These are phyloP conservation scores for Sinelater perroti DNA, from an alignment of 2,888 invertebrate genomes.

Conservation along the genomic window DNA sequence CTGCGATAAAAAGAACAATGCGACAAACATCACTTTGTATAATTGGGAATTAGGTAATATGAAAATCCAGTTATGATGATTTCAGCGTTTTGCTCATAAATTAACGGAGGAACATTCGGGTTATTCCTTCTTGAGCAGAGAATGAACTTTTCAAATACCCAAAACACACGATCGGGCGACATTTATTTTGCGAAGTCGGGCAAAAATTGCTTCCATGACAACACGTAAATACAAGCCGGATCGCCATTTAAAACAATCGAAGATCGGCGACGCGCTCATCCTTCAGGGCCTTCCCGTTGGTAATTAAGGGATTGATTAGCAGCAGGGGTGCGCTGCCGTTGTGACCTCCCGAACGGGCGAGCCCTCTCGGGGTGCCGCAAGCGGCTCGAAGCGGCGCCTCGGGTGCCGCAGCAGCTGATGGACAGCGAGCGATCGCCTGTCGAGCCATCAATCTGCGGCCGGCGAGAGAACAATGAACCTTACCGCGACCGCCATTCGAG, in stretches of 20 bases:
- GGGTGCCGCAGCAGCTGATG: conserved; percentile 40
- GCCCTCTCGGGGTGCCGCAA: too few species aligned
- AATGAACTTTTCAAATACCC: too few species aligned
- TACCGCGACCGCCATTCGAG: conserved; percentile 65
- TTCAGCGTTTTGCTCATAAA: too few species aligned
- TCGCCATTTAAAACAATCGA: conserved; percentile 36
- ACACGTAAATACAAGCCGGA: conserved; percentile 35
- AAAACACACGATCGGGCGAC: too few species aligned
- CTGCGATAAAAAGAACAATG: too few species aligned
- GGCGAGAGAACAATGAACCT: conserved; percentile 65
- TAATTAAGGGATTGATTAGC: conserved; percentile 58
- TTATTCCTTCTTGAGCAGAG: too few species aligned
- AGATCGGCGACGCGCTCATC: conserved; percentile 28
- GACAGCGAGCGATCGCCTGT: conserved; percentile 51
- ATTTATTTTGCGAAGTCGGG: too few species aligned
- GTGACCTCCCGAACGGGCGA: too few species aligned
- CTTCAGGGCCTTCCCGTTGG: conserved; percentile 40
- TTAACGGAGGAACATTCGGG: too few species aligned
- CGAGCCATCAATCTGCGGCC: conserved; percentile 56
- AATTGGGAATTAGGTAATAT: too few species aligned
- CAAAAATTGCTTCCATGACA: conserved; percentile 32
- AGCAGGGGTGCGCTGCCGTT: conserved; percentile 45
- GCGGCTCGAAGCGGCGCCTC: conserved; percentile 1
- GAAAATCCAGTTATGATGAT: too few species aligned
- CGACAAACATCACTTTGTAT: too few species aligned